Base-by-base conservation (phyloP, 1,140 invertebrate genomes). In the Caerostris darwini region DNA sequence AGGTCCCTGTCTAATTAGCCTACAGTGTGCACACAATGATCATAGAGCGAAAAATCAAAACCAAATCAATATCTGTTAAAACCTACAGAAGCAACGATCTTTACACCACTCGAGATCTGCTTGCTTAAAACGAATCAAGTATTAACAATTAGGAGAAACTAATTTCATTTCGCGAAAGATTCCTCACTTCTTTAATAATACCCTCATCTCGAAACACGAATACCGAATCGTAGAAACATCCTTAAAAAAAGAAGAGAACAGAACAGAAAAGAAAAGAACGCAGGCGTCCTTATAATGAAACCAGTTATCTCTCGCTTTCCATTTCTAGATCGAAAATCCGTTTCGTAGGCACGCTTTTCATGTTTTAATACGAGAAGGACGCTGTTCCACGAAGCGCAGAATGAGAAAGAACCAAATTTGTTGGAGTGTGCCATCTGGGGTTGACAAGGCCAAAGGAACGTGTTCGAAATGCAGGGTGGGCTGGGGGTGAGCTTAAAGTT, bases 391-490 rank as follows among this genome's bases (percentile, higher is more conserved):
- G 12, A 58, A 83, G 82, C 82, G 82, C 53, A 83, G 54, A 57
- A 83, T 83, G 82, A 83, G 82, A 83, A 83, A 83, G 56, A 83
- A 83, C 82, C 82, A 54, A 57, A 83, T 83, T 57, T 83, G 82
- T 58, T 58, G 14, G 56, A 57, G 82, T 83, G 82, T 83, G 82
- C 54, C 82, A 83, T 83, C 82, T 83, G 82, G 53, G 54, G 53
- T 2, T 53, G 71, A 77, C 71, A 77, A 77, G 34, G 34, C 19
- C 61, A 64, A 14, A 64, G 7, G 71, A 77, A 53, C 71, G 50
- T 77, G 57, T 83, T 19, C 14, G 34, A 56, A 57, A n/a, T 12
- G 82, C 5, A 83, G 56, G n/a, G 12, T 3, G 56, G 34, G 71
- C 34, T 17, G 71, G 10, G 53, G 34, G 34, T 0, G 34, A 2